Percentiles rank a stretch among this genome's conserved stretches.
Evolutionary conservation across 2,888 invertebrate genomes (phyloP).

Genomic region (Coecobrya sp.): DNA sequence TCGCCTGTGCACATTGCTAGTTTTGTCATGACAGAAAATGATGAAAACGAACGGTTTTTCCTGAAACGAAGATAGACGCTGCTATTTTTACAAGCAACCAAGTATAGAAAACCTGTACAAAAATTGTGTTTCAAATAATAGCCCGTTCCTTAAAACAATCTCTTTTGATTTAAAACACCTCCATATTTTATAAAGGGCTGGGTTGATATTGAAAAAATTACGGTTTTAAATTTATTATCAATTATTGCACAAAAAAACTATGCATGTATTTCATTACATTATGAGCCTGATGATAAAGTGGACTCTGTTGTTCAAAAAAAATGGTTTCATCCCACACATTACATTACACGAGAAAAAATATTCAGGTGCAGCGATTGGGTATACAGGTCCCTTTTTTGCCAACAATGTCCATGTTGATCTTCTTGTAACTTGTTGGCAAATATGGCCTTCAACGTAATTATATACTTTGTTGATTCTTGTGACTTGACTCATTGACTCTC

Average conservation of each 20-base stretch:
- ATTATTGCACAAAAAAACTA: constrained; percentile 36
- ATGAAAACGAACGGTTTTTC: constrained; percentile 57
- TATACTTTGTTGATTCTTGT: constrained; percentile 2
- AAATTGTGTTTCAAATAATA: neutral
- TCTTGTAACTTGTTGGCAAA: constrained; percentile 28
- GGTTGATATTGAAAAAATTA: no score
- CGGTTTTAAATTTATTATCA: neutral
- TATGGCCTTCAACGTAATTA: constrained; percentile 42
- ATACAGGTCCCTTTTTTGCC: constrained; percentile 28
- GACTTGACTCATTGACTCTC: no score
- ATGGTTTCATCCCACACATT: constrained; percentile 71
- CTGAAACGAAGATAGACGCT: neutral
- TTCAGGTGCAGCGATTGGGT: neutral
- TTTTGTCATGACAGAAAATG: neutral
- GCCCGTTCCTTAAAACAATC: neutral
- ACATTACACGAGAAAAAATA: constrained; percentile 1
- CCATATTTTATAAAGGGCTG: no score
- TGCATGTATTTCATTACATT: no score
- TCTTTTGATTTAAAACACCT: no score
- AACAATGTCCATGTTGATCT: neutral
- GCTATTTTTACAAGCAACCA: constrained; percentile 20
- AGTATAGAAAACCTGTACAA: constrained; percentile 57
- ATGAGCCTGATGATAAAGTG: constrained; percentile 72
- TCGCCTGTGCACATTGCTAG: neutral
- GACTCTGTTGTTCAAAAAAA: constrained; percentile 47